Base-by-base conservation (phyloP, 1,140 invertebrate genomes). In the Dysdera silvatica region DNA sequence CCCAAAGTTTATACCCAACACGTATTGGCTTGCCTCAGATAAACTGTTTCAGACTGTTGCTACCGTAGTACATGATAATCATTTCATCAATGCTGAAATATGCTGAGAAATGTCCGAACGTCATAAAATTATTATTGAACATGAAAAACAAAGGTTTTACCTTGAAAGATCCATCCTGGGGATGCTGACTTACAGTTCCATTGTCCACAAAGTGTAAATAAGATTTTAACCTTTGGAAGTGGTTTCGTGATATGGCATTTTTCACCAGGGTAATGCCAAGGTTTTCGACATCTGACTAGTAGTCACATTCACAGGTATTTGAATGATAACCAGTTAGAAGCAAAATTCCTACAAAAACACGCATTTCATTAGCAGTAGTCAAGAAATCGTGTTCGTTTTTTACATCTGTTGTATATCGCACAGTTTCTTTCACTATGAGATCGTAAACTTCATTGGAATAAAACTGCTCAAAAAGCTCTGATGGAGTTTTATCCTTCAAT, bases 381-480 rank as follows among this genome's bases (percentile, higher is more conserved):
- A 56, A 31, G 12, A 41, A 54, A 54, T 54, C 18, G 4, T 54
- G 35, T 26, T 54, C 14, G 6, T 54, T 54, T 31, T 45, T 56
- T 40, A 43, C 24, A 29, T 56, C n/a, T 56, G 37, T 20, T 56
- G 28, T 28, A 43, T 56, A 56, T 43, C 26, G 35, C 32, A 56
- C 54, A 43, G 40, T 56, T 56, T 56, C 54, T 28, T 56, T 56
- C 32, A 56, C 16, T n/a, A 29, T 56, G 37, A 31, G 54, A 56
- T 56, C 24, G 14, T 43, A 45, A 56, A 43, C 54, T 56, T 56
- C 54, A 43, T 31, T 31, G 54, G 37, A 40, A 54, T 54, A 45
- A 41, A 56, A 56, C 12, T 32, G 26, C 26, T 43, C 40, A 54
- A 54, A 56, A 56, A 56, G 3, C 54, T 43, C 26, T 45, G 2